phyloP scores from a whole-genome alignment of 2,113 vertebrate species.

The Origma solitaria region DNA sequence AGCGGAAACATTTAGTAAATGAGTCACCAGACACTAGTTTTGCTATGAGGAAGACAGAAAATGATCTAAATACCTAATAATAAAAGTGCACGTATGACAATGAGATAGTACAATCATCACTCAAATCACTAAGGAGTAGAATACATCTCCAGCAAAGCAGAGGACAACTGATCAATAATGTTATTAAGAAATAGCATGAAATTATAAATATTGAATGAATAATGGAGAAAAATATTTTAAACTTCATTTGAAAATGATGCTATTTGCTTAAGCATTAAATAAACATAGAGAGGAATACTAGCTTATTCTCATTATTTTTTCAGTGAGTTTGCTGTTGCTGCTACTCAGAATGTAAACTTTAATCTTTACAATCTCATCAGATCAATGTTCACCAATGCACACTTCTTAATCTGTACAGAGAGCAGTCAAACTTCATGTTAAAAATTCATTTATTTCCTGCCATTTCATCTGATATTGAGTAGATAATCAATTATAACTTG shows the following conservation, averaged over 20 bases:
- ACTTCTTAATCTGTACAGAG: not conserved
- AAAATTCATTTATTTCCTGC: not conserved
- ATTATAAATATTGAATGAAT: slow-evolving; percentile 45
- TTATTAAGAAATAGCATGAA: slow-evolving; percentile 47
- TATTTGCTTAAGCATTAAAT: slow-evolving; percentile 14
- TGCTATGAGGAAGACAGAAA: not conserved
- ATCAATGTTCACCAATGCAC: not conserved
- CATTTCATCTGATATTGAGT: not conserved
- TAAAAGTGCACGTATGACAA: not conserved
- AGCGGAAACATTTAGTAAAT: not conserved
- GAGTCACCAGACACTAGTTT: not conserved
- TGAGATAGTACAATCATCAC: not conserved
- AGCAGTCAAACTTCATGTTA: not conserved
- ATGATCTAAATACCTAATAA: not conserved
- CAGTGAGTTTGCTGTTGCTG: not conserved
- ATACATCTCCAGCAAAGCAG: not conserved
- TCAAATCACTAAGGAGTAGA: not conserved
- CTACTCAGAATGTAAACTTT: not conserved
- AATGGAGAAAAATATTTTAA: not conserved
- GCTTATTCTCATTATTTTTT: not conserved
- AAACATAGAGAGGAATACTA: not conserved
- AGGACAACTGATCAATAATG: slow-evolving; percentile 5
- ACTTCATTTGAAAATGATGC: not conserved
- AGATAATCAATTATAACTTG: slow-evolving; percentile 7
- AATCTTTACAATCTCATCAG: not conserved